Base-by-base conservation (phyloP, 2,113 vertebrate species). In the rat (Rattus norvegicus) region DNA sequence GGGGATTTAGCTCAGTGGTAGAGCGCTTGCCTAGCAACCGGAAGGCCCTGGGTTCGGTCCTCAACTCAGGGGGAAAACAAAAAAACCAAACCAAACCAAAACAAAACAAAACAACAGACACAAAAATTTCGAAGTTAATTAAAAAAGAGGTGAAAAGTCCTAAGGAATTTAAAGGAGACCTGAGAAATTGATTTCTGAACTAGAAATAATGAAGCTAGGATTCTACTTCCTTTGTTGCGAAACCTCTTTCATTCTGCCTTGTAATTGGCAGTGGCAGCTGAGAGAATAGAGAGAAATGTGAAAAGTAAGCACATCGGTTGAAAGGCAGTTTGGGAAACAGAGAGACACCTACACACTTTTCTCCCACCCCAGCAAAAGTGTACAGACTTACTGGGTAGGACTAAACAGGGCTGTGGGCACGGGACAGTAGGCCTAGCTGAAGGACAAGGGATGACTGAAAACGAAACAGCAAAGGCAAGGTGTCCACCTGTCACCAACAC, bases 121-220 rank as follows among this genome's bases (percentile, higher is more conserved):
- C n/a, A 86, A 86, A 90, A 70, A 65, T 67, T 12, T 77, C 0
- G 20, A 70, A 69, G 54, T 73, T 24, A 81, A 67, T 20, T 12
- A 56, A 26, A 47, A 92, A 88, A 56, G 75, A 47, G 12, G 19
- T 14, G 63, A 65, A 14, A 39, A 56, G 56, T 67, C 14, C 6
- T 77, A 81, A 91, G 22, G 13, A 91, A 87, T 59, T 81, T 77
- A 16, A n/a, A 81, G 56, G 92, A 36, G 26, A 56, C 17, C 56
- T 56, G 28, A 81, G 47, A 81, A 75, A 91, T 4, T 80, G 76
- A 73, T 91, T 96, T 91, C 75, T 88, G 80, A 94, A 67, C 47
- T 65, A 81, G 30, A 87, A 59, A 65, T 72, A 90, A 2, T 70
- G 24, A 95, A 89, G 73, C 75, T 54, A 69, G 83, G 69, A 90